Base-by-base conservation (phyloP, 2,888 invertebrate genomes). In the Crematogaster levior region DNA sequence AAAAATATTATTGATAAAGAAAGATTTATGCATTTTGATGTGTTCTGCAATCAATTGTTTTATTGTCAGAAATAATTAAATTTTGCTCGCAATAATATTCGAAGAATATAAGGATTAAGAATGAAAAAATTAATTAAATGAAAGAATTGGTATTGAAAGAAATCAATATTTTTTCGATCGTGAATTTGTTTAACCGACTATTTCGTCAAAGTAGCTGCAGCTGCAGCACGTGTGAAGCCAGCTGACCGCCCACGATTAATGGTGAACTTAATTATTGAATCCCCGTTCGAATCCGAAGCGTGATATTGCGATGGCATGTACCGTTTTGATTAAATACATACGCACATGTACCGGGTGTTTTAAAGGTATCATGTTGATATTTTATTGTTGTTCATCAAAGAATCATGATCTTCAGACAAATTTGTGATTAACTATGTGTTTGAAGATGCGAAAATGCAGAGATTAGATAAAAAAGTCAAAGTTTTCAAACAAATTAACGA, bases 211-310 rank as follows among this genome's bases (percentile, higher is more conserved):
- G 84, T 84, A 82, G 83, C 84, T 84, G 68, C 72, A 85, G 56
- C 86, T 84, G 81, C 70, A 81, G 87, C 68, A 84, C 89, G 86
- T 92, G 91, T 91, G 92, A 90, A 87, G 86, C 88, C 93, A 92
- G 90, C 93, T 93, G 93, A 91, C 88, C 88, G 88, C 88, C 86
- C 77, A 92, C 92, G 92, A 93, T 93, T 93, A 93, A 93, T 93
- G 92, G 91, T 90, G 92, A 93, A 93, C 92, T 93, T 93, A 92
- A 93, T 93, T 93, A 93, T 92, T 92, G 90, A 86, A 82, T 85
- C 53, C 27, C 72, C 77, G 60, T 46, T 51, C 37, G 48, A 48
- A 40, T n/a, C 51, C 77, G 53, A 77, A 21, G 40, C 77, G 68
- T 68, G 53, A 30, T 21, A 21, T 18, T 40, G n/a, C 24, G 53